Percentiles rank a stretch among this genome's conserved stretches.
Evolutionary conservation across 2,888 invertebrate species (phyloP).

Genomic region (Stramonita haemastoma): DNA sequence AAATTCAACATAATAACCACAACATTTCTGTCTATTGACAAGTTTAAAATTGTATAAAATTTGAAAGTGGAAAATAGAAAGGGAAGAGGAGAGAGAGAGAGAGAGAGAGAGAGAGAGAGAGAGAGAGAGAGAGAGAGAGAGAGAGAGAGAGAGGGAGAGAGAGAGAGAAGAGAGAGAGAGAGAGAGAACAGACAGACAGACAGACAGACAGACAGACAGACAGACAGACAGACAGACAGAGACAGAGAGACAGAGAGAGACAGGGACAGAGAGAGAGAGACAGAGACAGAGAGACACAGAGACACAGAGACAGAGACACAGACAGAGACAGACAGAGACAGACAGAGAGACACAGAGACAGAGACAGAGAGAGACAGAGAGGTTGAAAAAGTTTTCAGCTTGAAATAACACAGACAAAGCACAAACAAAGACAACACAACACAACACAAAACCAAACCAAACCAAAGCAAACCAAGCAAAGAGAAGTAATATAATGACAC

Average conservation of each 20-base stretch:
- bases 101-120: background rate
- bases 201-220: slow-evolving; percentile 21
- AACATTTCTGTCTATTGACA: too few species aligned
- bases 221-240: slow-evolving; percentile 1
- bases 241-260: background rate
- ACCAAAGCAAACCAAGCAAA: too few species aligned
- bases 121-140: slow-evolving; percentile 6
- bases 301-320: background rate
- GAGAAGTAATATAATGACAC: too few species aligned
- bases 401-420: too few species aligned
- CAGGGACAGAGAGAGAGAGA: background rate
- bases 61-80: too few species aligned
- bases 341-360: background rate
- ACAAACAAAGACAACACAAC: too few species aligned
- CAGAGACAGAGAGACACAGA: background rate
- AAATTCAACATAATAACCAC: too few species aligned
- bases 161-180: slow-evolving; percentile 22
- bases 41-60: too few species aligned
- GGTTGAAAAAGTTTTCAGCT: too few species aligned
- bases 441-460: too few species aligned
- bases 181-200: slow-evolving; percentile 1
- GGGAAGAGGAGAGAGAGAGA: background rate
- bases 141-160: slow-evolving; percentile 33
- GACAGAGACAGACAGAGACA: background rate
- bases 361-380: too few species aligned